These are phyloP conservation scores for Heterohyrax brucei DNA, from an alignment of 2,797 vertebrate genomes.

Conservation along the genomic window DNA sequence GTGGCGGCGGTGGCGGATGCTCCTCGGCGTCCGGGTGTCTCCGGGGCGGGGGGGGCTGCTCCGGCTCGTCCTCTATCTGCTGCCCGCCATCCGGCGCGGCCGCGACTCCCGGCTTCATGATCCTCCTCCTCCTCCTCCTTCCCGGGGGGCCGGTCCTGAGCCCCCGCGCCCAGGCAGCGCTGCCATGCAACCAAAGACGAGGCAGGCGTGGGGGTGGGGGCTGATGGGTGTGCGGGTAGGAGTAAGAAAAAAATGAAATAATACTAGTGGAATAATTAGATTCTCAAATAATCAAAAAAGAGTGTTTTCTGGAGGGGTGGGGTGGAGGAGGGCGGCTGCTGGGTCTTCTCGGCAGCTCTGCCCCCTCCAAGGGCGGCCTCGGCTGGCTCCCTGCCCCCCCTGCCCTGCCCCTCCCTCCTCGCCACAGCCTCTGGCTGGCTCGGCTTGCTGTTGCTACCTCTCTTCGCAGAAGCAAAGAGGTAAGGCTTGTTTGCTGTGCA, in stretches of 20 bases:
- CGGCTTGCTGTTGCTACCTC: conserved; percentile 75
- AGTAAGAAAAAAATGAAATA: conserved; percentile 73
- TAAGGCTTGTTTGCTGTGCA: conserved; percentile 74
- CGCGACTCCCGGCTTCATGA: conserved; percentile 84
- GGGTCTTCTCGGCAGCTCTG: conserved; percentile 67
- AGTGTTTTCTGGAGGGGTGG: conserved; percentile 54
- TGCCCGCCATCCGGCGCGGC: conserved; percentile 84
- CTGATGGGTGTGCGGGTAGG: conserved; percentile 44
- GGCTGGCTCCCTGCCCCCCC: conserved; percentile 47
- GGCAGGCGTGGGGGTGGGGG: conserved; percentile 79
- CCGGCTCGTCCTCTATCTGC: conserved; percentile 84
- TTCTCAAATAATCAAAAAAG: conserved; percentile 55
- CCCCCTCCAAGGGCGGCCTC: conserved; percentile 76
- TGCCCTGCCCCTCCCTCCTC: conserved; percentile 75
- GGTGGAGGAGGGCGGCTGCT: conserved; percentile 77
- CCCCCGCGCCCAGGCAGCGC: conserved; percentile 84
- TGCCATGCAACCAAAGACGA: conserved; percentile 87
- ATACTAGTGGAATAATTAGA: conserved; percentile 74
- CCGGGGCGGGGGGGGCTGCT: conserved; percentile 84
- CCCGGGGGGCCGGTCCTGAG: conserved; percentile 84
- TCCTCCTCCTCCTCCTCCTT: conserved; percentile 81
- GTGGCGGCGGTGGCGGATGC: conserved; percentile 84
- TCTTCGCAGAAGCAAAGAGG: conserved; percentile 74
- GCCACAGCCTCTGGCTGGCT: conserved; percentile 72
- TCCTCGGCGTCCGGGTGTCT: conserved; percentile 78